Percentiles rank a stretch among this genome's conserved stretches.
Conservation (phyloP, 2,113 vertebrate genomes). For the Marmota monax region DNA sequence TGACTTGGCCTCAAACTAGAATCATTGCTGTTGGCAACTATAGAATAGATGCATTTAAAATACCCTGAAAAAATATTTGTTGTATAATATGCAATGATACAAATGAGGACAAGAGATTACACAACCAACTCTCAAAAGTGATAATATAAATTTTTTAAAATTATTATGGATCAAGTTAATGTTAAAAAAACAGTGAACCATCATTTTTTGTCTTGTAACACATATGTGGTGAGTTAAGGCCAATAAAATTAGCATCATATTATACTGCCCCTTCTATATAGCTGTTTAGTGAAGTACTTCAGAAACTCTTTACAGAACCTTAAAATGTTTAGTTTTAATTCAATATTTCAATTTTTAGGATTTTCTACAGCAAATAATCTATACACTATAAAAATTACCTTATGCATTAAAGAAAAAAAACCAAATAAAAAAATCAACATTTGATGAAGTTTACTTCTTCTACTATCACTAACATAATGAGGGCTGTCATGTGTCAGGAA, state of each 20-base stretch:
- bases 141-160: not conserved
- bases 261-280: not conserved
- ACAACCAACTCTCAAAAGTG: not conserved
- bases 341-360: not conserved
- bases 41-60: not conserved
- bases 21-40: slow-evolving; percentile 43
- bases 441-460: not conserved
- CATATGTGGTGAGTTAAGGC: not conserved
- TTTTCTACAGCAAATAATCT: not conserved
- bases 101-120: not conserved
- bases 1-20: slow-evolving; percentile 71
- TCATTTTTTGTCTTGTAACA: not conserved
- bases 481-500: not conserved
- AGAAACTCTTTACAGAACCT: not conserved
- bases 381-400: not conserved
- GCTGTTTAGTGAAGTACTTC: not conserved
- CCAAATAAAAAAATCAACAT: not conserved
- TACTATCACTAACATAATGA: not conserved
- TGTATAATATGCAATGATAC: not conserved
- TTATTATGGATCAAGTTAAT: not conserved
- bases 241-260: not conserved
- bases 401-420: not conserved
- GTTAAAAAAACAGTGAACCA: not conserved
- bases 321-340: not conserved
- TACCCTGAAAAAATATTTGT: not conserved